phyloP scores from a whole-genome alignment of 37 sponge, comb jelly and placozoan genomes.

The Trichoplax adhaerens region DNA sequence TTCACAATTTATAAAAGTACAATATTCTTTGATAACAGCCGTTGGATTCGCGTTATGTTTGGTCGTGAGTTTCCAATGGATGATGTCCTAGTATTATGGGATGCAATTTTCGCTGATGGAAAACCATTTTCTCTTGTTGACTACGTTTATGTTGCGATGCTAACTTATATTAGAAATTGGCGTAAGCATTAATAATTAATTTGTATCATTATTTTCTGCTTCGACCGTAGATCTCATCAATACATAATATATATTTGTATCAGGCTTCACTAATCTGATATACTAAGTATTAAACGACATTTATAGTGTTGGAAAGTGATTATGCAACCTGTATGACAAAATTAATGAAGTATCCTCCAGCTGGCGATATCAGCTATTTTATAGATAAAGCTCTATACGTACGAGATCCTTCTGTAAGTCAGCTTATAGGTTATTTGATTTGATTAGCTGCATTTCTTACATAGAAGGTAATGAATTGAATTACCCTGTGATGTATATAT shows the following conservation, averaged over 20 bases:
- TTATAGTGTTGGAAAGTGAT: slow-evolving; percentile 10
- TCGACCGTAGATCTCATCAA: neutral
- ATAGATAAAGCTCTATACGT: slow-evolving; percentile 70
- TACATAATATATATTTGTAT: neutral
- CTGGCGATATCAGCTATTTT: slow-evolving; percentile 46
- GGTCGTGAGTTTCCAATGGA: slow-evolving; percentile 87
- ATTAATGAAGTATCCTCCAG: slow-evolving; percentile 71
- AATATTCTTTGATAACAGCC: slow-evolving; percentile 25
- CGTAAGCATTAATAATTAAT: slow-evolving; percentile 25
- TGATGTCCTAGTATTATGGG: slow-evolving; percentile 80
- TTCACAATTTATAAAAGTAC: neutral
- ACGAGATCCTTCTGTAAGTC: slow-evolving; percentile 30
- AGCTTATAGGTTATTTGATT: too few relatives aligned
- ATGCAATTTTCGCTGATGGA: slow-evolving; percentile 85
- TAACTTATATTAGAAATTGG: slow-evolving; percentile 55
- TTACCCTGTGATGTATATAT: too few relatives aligned
- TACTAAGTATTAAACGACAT: too few relatives aligned
- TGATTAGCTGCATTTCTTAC: too few relatives aligned
- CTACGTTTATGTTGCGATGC: slow-evolving; percentile 82
- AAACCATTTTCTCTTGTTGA: slow-evolving; percentile 64
- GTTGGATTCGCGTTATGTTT: slow-evolving; percentile 90
- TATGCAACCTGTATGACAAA: slow-evolving; percentile 59
- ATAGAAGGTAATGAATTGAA: too few relatives aligned
- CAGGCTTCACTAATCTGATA: slow-evolving; percentile 45
- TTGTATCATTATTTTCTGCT: slow-evolving; percentile 5